Base-by-base conservation (phyloP, 2,888 invertebrate genomes). In the Lasius fuliginosus region DNA sequence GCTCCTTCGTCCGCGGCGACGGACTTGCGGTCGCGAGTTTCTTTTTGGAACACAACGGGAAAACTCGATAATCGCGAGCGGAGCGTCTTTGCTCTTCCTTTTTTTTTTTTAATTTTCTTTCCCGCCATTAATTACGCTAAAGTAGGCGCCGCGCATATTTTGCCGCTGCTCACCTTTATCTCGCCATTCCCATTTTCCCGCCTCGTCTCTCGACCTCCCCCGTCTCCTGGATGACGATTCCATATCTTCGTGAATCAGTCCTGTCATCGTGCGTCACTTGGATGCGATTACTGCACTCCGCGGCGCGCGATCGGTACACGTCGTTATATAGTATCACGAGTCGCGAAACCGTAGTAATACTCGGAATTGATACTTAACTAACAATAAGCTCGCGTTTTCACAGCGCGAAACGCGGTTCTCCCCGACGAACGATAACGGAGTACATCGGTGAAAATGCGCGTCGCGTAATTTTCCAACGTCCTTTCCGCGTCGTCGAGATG, bases 111-210 rank as follows among this genome's bases (percentile, higher is more conserved):
- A 23, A 23, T 15, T 36, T 56, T 12, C 36, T 6, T 36, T 36
- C 36, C 0, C 56, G n/a, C 33, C 42, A 30, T 9, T 53, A 33
- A 3, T 30, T 23, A 30, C 40, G 27, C n/a, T 77, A 4, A 1
- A 1, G 36, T 33, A 15, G 15, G 1, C 12, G 15, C 74, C 74
- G 36, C 40, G 4, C 11, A 40, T 23, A 23, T 42, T 40, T 12
- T 40, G 11, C 15, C 23, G 12, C 77, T 81, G 12, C 77, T 81
- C 71, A 81, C 79, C 79, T 79, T 23, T 33, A 42, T 23, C 30
- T 40, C 12, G 3, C 30, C 9, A 27, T 56, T 18, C 23, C 27
- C n/a, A 11, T 18, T 15, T 15, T 33, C 53, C n/a, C n/a, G 53
- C 8, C 53, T 1, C 0, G 53, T 33, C 56, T 30, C 33, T 4